Conservation (phyloP, 2,113 vertebrate genomes). For the Dermatemys mawii region DNA sequence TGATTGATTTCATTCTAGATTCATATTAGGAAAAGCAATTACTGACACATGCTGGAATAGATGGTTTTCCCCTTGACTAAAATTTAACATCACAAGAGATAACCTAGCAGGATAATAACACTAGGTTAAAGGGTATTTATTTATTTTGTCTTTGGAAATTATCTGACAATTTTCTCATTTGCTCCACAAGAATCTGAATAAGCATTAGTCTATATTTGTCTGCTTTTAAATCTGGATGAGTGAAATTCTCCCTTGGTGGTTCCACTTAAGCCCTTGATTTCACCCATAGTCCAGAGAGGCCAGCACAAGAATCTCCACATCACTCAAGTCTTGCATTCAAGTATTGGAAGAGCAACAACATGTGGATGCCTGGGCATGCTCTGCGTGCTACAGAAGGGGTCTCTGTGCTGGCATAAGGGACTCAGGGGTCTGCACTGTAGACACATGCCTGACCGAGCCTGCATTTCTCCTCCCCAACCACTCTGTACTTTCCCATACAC, state of each 20-base stretch:
- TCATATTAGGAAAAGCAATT: slow-evolving; percentile 48
- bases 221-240: background rate
- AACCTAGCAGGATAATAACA: background rate
- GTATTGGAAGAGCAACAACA: background rate
- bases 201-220: background rate
- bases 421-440: background rate
- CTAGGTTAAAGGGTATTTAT: slow-evolving; percentile 22
- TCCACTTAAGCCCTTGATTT: background rate
- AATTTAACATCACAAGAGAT: background rate
- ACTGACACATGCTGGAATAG: slow-evolving; percentile 32
- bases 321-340: background rate
- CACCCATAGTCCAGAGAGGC: background rate
- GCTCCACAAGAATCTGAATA: background rate
- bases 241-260: background rate
- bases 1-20: slow-evolving; percentile 44
- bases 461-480: background rate
- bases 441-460: background rate
- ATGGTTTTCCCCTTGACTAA: slow-evolving; percentile 49
- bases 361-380: background rate
- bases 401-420: background rate
- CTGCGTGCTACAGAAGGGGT: background rate
- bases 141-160: background rate
- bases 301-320: background rate
- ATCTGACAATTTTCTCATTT: background rate
- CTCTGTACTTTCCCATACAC: background rate